Evolutionary conservation across 1,140 invertebrate species (phyloP).

Genomic region (Telenomus remus): DNA sequence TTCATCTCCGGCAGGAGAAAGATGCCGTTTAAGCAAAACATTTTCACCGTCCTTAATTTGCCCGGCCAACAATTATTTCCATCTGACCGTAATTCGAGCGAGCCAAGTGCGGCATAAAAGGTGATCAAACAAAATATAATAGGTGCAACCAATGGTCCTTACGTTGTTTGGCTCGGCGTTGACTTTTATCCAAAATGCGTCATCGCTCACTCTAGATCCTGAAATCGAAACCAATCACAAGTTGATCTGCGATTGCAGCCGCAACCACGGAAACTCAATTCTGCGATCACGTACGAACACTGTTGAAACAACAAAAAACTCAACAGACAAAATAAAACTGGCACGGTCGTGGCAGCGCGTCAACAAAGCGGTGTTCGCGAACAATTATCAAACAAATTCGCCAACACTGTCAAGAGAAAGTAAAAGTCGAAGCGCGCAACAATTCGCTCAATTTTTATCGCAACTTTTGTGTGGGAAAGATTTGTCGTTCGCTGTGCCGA

Average conservation of each 20-base stretch:
- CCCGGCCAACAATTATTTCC: slow-evolving; percentile 36
- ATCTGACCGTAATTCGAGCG: slow-evolving; percentile 36
- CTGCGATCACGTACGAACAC: slow-evolving; percentile 16
- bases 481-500: background rate
- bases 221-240: slow-evolving; percentile 17
- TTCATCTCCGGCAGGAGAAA: slow-evolving; percentile 32
- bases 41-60: slow-evolving; percentile 54
- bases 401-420: too few species aligned
- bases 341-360: slow-evolving; percentile 10
- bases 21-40: slow-evolving; percentile 34
- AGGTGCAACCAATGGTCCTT: slow-evolving; percentile 6
- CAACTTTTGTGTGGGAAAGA: too few species aligned
- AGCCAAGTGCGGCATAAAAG: background rate
- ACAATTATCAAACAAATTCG: background rate
- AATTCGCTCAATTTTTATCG: too few species aligned
- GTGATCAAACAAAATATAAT: background rate
- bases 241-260: background rate
- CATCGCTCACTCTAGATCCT: background rate
- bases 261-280: slow-evolving; percentile 24
- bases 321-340: slow-evolving; percentile 1
- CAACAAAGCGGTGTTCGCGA: background rate
- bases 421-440: too few species aligned
- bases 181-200: slow-evolving; percentile 27
- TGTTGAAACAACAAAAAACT: slow-evolving; percentile 13
- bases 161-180: slow-evolving; percentile 16